Evolutionary conservation across 2,797 vertebrate species (phyloP).

Genomic region (Enoplosus armatus): DNA sequence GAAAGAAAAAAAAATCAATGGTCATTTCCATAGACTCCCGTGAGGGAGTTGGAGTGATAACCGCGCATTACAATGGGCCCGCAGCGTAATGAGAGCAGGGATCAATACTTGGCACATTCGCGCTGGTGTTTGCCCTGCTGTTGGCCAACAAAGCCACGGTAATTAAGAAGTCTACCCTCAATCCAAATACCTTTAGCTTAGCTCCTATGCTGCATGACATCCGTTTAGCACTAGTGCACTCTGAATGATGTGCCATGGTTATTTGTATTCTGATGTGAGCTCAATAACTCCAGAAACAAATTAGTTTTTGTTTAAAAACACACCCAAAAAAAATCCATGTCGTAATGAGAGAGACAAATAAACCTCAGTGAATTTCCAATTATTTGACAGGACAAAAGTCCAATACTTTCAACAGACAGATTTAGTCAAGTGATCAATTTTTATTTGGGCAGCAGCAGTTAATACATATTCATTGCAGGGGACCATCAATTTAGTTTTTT

Average conservation of each 20-base stretch:
- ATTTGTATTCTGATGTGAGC: slow-evolving; percentile 40
- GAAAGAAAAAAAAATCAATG: slow-evolving; percentile 72
- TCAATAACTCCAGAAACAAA: slow-evolving; percentile 35
- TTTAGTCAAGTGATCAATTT: slow-evolving; percentile 47
- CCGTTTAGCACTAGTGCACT: slow-evolving; percentile 29
- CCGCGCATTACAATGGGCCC: slow-evolving; percentile 71
- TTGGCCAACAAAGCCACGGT: slow-evolving; percentile 72
- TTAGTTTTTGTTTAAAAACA: slow-evolving; percentile 25
- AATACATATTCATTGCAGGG: slow-evolving; percentile 63
- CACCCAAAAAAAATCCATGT: slow-evolving; percentile 13
- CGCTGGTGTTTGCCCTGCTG: slow-evolving; percentile 62
- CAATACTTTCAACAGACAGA: slow-evolving; percentile 30
- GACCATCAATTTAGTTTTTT: slow-evolving; percentile 36
- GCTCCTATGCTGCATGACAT: slow-evolving; percentile 31
- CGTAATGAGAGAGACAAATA: slow-evolving; percentile 28
- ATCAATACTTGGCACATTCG: slow-evolving; percentile 78
- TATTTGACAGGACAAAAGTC: slow-evolving; percentile 45
- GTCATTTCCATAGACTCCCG: slow-evolving; percentile 77
- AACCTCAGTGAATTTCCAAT: slow-evolving; percentile 17
- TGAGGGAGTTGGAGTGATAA: slow-evolving; percentile 74
- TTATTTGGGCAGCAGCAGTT: slow-evolving; percentile 47
- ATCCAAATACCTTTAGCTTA: slow-evolving; percentile 54
- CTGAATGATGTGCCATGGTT: not conserved
- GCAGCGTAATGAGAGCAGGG: slow-evolving; percentile 72
- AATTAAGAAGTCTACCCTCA: slow-evolving; percentile 80